Evolutionary conservation across 2,888 invertebrate species (phyloP), one percentile per base, ranked within the genome.

Genomic region (Orgyia antiqua): DNA sequence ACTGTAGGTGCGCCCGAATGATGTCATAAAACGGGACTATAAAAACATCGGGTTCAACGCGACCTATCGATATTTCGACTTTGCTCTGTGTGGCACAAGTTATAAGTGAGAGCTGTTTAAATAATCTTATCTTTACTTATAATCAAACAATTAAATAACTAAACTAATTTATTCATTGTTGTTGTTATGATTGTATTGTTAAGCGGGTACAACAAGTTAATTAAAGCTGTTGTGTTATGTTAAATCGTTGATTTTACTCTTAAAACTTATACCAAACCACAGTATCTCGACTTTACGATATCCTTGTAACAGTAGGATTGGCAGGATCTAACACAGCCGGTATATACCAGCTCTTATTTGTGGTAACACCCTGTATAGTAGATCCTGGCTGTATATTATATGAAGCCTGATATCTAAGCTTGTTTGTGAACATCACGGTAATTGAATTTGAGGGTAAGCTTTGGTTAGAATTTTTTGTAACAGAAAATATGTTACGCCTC

Each of bases 301-400:
- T 8, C 9, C 31, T 33, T 36, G 49, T 42, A 46, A 49, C 48
- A 32, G 24, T 11, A 26, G 49, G 49, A 51, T 51, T 39, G 43
- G 28, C 26, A 21, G 31, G 27, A 24, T 28, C 35, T 31, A 15
- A 12, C 13, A 24, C 31, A 31, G n/a, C 31, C 36, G 29, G 36
- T 31, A 27, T 35, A 11, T 26, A 17, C 24, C 2, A 27, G 24
- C 17, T 18, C 36, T 31, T 33, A 36, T 31, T 36, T 36, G 33
- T 33, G 31, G 33, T 24, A 24, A 18, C 33, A 31, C 11, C 35
- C 9, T 33, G 29, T 30, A 33, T 10, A 17, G 11, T 11, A 31
- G 8, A 15, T 11, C 27, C 28, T 1, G 24, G 37, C 40, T 39
- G 45, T 25, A 24, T 4, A 27, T 13, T 30, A 13, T 3, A 20